phyloP scores from a whole-genome alignment of 2,888 invertebrate species.

The Endotricha flammealis region DNA sequence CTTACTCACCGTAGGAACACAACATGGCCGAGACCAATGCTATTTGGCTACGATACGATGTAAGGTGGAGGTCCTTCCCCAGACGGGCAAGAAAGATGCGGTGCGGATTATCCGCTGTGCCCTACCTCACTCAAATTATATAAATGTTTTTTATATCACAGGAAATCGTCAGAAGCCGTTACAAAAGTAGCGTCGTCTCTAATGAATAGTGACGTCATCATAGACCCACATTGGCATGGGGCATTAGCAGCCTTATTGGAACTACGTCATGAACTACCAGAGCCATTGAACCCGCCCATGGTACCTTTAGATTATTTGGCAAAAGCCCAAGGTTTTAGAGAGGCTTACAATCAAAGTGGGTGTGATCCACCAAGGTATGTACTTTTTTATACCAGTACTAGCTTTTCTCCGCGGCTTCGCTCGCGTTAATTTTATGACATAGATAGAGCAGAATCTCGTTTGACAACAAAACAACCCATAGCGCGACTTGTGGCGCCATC shows the following conservation, averaged over 20 bases:
- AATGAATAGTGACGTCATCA: slow-evolving; percentile 29
- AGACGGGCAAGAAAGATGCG: too few relatives aligned
- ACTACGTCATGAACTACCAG: slow-evolving; percentile 72
- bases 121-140: too few relatives aligned
- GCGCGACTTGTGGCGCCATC: too few relatives aligned
- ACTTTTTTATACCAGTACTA: background rate
- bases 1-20: too few relatives aligned
- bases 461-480: too few relatives aligned
- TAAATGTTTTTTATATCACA: too few relatives aligned
- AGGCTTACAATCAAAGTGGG: slow-evolving; percentile 82
- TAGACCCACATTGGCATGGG: slow-evolving; percentile 63
- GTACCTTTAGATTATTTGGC: slow-evolving; percentile 83
- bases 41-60: too few relatives aligned
- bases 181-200: slow-evolving; percentile 31
- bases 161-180: slow-evolving; percentile 56
- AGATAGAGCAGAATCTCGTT: too few relatives aligned
- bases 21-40: too few relatives aligned
- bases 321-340: slow-evolving; percentile 79
- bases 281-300: slow-evolving; percentile 76
- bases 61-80: too few relatives aligned
- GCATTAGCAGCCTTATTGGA: slow-evolving; percentile 80
- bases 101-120: too few relatives aligned
- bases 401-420: background rate
- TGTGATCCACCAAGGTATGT: slow-evolving; percentile 81
- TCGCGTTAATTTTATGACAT: too few relatives aligned